Conservation (phyloP, 2,113 vertebrate genomes). For the Coturnix japonica region DNA sequence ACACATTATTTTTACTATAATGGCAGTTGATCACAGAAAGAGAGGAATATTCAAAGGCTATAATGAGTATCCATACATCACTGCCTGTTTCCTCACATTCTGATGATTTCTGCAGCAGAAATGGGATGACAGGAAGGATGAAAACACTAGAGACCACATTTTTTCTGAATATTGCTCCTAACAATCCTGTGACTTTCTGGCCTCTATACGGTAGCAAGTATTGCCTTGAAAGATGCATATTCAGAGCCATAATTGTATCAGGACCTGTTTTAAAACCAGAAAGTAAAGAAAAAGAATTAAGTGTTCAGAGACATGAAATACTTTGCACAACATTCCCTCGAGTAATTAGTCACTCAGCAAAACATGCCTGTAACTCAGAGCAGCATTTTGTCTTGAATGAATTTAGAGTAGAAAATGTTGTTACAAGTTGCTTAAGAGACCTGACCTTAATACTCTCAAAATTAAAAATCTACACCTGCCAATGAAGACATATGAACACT, state of each 20-base stretch:
- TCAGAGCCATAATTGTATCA: neutral
- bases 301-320: neutral
- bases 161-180: neutral
- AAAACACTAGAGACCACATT: neutral
- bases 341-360: neutral
- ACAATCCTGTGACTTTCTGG: neutral
- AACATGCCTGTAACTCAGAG: neutral
- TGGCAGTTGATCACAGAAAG: neutral
- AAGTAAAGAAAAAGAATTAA: neutral
- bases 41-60: neutral
- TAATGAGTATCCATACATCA: neutral
- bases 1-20: neutral
- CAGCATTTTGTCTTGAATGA: neutral
- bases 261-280: neutral
- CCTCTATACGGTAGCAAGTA: neutral
- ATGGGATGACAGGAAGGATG: neutral
- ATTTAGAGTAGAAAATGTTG: neutral
- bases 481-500: neutral
- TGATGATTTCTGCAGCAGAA: neutral
- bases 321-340: neutral
- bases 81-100: neutral
- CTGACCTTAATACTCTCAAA: neutral
- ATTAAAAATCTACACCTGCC: neutral
- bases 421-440: neutral
- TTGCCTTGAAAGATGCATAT: neutral